Conservation (phyloP, 2,113 vertebrate species). For the Indicator maculatus region DNA sequence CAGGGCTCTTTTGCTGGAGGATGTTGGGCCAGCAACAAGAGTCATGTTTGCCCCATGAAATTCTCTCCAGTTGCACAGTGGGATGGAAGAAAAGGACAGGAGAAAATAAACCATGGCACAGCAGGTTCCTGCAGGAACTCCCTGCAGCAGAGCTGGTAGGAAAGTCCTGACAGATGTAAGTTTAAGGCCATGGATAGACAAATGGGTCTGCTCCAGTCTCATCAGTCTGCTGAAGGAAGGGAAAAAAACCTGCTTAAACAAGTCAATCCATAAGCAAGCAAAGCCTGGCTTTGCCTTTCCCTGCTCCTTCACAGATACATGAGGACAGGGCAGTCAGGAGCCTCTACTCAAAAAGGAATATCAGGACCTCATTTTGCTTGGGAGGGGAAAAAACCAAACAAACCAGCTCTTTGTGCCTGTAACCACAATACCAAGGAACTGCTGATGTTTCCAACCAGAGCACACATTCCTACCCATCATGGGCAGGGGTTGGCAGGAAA, state of each 20-base stretch:
- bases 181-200: not conserved
- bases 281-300: not conserved
- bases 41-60: not conserved
- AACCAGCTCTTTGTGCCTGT: not conserved
- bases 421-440: not conserved
- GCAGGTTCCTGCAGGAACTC: not conserved
- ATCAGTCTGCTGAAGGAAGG: not conserved
- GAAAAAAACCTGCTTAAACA: not conserved
- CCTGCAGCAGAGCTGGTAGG: not conserved
- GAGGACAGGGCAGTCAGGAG: not conserved
- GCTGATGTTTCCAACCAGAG: not conserved
- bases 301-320: not conserved
- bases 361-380: not conserved
- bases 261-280: fast-evolving
- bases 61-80: not conserved
- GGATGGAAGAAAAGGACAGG: not conserved
- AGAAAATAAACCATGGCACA: not conserved
- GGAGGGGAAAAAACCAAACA: not conserved
- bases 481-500: not conserved
- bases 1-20: not conserved
- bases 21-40: not conserved
- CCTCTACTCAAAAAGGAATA: not conserved
- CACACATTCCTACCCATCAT: too few species aligned
- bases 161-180: not conserved
- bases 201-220: not conserved